Evolutionary conservation across 1,140 invertebrate genomes (phyloP).

Genomic region (Drosophila pruinosa): DNA sequence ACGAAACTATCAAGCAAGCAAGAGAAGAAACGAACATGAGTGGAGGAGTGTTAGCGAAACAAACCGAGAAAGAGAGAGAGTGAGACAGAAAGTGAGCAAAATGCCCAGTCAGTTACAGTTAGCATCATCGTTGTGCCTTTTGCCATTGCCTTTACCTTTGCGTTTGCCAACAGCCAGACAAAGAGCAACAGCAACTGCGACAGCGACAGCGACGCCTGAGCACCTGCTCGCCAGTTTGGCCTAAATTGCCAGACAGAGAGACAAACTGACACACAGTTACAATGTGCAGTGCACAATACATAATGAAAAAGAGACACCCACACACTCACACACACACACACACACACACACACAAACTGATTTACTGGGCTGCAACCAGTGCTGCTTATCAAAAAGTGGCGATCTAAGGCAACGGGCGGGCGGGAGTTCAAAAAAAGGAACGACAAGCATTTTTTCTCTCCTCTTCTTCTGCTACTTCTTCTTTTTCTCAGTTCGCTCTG

Average conservation of each 20-base stretch:
- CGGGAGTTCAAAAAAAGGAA: conserved; percentile 22
- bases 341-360: conserved; percentile 17
- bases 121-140: conserved; percentile 28
- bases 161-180: conserved; percentile 2
- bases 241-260: conserved; percentile 26
- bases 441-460: conserved; percentile 25
- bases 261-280: conserved; percentile 14
- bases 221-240: conserved; percentile 47
- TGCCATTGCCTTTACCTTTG: neutral
- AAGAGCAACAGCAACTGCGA: conserved; percentile 22
- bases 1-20: conserved; percentile 22
- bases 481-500: neutral
- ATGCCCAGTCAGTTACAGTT: conserved; percentile 16
- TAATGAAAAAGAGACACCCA: conserved; percentile 26
- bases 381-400: conserved; percentile 34
- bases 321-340: conserved; percentile 12
- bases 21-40: neutral
- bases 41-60: neutral
- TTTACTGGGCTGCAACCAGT: conserved; percentile 39
- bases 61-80: neutral
- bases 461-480: neutral
- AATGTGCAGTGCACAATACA: conserved; percentile 43
- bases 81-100: neutral
- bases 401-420: conserved; percentile 31
- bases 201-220: conserved; percentile 6